A percentile compares a stretch with the other conserved stretches of the same genome.
Evolutionary conservation across 2,797 vertebrate genomes (phyloP).

Genomic region (Oceanodroma leucorhoa): DNA sequence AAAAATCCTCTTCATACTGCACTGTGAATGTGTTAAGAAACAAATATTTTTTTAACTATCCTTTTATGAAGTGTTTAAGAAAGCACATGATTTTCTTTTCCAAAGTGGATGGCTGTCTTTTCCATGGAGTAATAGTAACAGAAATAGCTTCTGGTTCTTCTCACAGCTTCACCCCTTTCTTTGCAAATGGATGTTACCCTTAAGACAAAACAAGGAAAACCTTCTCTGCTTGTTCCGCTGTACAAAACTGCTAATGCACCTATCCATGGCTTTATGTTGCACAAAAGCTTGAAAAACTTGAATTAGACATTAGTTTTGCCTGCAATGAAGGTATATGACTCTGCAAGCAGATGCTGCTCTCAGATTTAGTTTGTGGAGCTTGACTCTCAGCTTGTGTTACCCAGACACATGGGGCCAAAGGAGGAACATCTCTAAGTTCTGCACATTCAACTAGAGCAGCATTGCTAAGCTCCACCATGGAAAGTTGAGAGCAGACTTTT

Average conservation of each 20-base stretch:
- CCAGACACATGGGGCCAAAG: rapidly evolving
- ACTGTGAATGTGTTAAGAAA: not conserved
- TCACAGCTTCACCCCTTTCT: not conserved
- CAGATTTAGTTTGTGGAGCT: not conserved
- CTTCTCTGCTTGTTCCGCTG: not conserved
- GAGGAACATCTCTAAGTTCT: not conserved
- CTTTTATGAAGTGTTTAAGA: not conserved
- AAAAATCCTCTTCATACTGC: not conserved
- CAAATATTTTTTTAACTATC: not conserved
- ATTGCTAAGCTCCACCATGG: not conserved
- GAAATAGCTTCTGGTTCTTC: not conserved
- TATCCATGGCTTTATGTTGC: not conserved
- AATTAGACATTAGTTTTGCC: not conserved
- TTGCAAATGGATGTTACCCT: not conserved
- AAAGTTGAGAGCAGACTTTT: not conserved
- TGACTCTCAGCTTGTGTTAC: not conserved
- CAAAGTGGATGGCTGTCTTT: not conserved
- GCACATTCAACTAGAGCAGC: not conserved
- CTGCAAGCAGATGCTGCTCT: not conserved
- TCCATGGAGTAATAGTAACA: not conserved
- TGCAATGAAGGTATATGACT: rapidly evolving
- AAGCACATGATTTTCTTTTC: not conserved
- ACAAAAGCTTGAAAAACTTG: not conserved
- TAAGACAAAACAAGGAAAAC: not conserved
- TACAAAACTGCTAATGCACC: not conserved